Base-by-base conservation (phyloP, 2,888 invertebrate genomes). In the Campoplex nolae region DNA sequence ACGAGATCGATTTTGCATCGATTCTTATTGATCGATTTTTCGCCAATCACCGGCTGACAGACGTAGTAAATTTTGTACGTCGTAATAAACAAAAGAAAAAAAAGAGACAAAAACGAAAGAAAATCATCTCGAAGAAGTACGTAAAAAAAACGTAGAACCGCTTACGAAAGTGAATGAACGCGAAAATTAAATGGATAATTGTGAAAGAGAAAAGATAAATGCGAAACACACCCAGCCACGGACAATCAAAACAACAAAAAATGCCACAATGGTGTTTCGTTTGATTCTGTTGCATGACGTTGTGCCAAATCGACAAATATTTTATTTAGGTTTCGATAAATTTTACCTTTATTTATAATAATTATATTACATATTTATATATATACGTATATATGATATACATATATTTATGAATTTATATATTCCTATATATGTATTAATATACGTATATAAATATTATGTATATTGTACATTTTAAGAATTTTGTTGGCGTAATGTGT, bases 251-350 rank as follows among this genome's bases (percentile, higher is more conserved):
- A 58, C 93, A 58, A 58, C 93, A 58, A 58, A 58, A 28, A 28
- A 92, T 88, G 85, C 84, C 88, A 89, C 90, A 89, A 84, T 89
- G 90, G 91, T 90, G 90, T 92, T 92, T 93, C 89, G 89, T 92
- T 93, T 93, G 91, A 89, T 92, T 92, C 91, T 91, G 91, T 92
- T 93, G 92, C 90, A 91, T 93, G 91, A 92, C 91, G 92, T 93
- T 91, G 93, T 93, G 93, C 93, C 93, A 93, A 93, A 93, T 73
- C 76, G 83, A 87, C 81, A 87, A 87, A 87, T 82, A 74, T 84
- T 87, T 86, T 84, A 79, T 84, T 82, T 83, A 83, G 84, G 81
- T 83, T 86, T 86, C 86, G 68, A 84, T 77, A 45, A 86, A 84
- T 84, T 86, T 81, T 67, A 89, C 48, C 80, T 85, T 79, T 89